Evolutionary conservation across 2,888 invertebrate genomes (phyloP).

Genomic region (Cephus nigrinus): DNA sequence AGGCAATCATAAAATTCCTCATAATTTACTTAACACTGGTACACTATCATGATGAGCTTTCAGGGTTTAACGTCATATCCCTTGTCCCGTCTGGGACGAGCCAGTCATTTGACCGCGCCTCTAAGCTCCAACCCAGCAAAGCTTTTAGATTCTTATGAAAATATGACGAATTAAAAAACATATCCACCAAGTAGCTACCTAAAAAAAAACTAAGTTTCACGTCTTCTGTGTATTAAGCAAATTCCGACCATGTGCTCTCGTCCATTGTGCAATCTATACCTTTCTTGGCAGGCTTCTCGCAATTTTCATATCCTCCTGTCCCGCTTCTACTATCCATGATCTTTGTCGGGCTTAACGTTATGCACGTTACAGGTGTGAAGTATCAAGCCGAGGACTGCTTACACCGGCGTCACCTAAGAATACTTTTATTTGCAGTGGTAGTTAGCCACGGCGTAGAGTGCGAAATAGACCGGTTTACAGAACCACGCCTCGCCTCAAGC

Average conservation of each 20-base stretch:
- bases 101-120: conserved; percentile 29
- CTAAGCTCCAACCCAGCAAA: conserved; percentile 12
- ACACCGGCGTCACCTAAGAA: not conserved
- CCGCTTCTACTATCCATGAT: not conserved
- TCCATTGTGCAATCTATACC: not conserved
- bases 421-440: conserved; percentile 35
- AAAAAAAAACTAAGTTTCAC: not conserved
- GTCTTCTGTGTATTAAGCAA: not conserved
- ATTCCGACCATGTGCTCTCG: not conserved
- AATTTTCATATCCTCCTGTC: not conserved
- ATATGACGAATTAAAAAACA: not conserved
- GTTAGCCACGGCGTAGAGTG: conserved; percentile 20
- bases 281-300: not conserved
- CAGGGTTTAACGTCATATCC: not conserved
- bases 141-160: not conserved
- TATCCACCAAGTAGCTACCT: not conserved
- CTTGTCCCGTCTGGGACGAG: conserved; percentile 1
- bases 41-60: not conserved
- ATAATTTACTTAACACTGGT: not conserved
- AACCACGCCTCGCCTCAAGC: not conserved
- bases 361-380: conserved; percentile 34
- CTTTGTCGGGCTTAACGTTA: conserved; percentile 9
- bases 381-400: conserved; percentile 18
- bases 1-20: not conserved
- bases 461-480: not conserved